These are phyloP conservation scores for Epistrophella euchroma DNA, from an alignment of 2,888 invertebrate species.

Conservation along the genomic window DNA sequence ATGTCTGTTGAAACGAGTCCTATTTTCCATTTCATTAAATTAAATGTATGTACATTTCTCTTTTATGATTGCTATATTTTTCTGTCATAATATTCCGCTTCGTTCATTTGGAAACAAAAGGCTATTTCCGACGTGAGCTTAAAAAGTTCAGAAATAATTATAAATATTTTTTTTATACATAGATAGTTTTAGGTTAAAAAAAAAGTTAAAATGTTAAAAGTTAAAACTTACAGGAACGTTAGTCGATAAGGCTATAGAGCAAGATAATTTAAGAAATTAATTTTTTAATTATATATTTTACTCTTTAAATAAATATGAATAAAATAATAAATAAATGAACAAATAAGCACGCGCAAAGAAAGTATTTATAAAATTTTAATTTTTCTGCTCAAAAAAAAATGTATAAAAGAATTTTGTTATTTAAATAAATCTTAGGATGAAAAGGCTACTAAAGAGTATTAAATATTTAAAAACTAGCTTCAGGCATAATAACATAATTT, in stretches of 20 bases:
- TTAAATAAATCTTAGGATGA: too few species aligned
- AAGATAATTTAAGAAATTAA: neutral
- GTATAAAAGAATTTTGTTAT: too few species aligned
- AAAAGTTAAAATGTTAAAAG: too few species aligned
- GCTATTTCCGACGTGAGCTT: neutral
- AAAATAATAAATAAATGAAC: neutral
- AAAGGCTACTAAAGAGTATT: too few species aligned
- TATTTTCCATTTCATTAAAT: slow-evolving; percentile 3
- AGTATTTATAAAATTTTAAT: too few species aligned
- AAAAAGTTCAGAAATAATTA: neutral
- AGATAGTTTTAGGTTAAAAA: neutral
- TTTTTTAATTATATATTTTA: neutral
- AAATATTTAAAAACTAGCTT: too few species aligned
- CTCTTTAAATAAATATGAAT: too few species aligned
- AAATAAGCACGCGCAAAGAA: neutral
- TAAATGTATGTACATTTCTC: neutral
- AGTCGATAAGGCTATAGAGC: too few species aligned
- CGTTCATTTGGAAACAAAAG: neutral
- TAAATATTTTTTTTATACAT: neutral
- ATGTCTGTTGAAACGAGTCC: neutral
- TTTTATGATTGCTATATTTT: neutral
- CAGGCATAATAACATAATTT: too few species aligned
- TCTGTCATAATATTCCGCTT: neutral
- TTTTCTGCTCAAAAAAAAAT: too few species aligned
- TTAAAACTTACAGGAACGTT: too few species aligned